These are phyloP conservation scores for Erythrocebus patas DNA, from an alignment of 2,113 vertebrate genomes.

Conservation along the genomic window DNA sequence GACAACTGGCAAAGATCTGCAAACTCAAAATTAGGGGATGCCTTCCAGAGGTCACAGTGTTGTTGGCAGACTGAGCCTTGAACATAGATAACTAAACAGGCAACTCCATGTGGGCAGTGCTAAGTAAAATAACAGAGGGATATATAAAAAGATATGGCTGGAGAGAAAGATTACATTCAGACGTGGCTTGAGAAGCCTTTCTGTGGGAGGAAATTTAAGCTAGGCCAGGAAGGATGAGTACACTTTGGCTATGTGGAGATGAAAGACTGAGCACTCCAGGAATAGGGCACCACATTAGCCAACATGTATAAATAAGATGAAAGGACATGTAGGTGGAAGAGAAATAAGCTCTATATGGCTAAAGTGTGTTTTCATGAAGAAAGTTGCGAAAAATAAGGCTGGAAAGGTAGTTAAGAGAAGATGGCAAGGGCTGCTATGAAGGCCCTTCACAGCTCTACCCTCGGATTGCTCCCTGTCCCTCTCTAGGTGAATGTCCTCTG, in stretches of 20 bases:
- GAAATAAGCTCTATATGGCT: background rate
- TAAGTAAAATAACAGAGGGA: background rate
- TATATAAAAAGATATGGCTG: background rate
- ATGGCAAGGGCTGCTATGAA: background rate
- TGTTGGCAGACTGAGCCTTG: background rate
- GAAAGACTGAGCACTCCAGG: background rate
- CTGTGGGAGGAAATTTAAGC: background rate
- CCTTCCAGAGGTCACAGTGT: background rate
- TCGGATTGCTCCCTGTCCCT: background rate
- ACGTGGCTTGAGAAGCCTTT: background rate
- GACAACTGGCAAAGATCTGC: background rate
- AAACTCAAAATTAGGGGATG: background rate
- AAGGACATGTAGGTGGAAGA: background rate
- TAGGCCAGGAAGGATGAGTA: background rate
- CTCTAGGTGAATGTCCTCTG: background rate
- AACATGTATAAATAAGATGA: background rate
- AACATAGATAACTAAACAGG: background rate
- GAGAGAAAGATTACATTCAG: background rate
- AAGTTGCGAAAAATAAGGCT: background rate
- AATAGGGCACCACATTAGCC: background rate
- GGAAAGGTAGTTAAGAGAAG: background rate
- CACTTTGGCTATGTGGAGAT: background rate
- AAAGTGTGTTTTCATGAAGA: background rate
- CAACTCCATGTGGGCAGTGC: background rate
- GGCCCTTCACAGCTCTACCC: background rate